These are phyloP conservation scores for Poeciliopsis occidentalis DNA, from an alignment of 2,113 vertebrate genomes.

Conservation along the genomic window DNA sequence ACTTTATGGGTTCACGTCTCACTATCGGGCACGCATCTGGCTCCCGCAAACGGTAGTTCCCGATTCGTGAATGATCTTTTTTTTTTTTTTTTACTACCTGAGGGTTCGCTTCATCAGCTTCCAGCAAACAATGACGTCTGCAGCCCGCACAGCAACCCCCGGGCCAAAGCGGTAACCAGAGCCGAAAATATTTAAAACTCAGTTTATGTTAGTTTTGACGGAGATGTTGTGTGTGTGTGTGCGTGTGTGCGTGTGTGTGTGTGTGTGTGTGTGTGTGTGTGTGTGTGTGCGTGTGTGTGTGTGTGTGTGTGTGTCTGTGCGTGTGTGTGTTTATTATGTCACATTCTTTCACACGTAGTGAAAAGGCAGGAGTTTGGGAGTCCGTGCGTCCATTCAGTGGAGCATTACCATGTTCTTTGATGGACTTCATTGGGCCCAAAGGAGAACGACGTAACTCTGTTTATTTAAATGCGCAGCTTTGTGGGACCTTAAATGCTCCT, in stretches of 20 bases:
- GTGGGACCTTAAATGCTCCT: constrained; percentile 77
- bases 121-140: constrained; percentile 40
- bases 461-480: constrained; percentile 80
- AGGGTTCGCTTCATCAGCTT: constrained; percentile 50
- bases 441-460: constrained; percentile 77
- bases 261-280: constrained; percentile 52
- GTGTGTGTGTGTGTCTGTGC: too few relatives aligned
- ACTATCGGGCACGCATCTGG: constrained; percentile 15
- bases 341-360: constrained; percentile 77
- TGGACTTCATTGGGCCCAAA: constrained; percentile 78
- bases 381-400: constrained; percentile 69
- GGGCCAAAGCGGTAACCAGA: constrained; percentile 61
- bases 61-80: constrained; percentile 33
- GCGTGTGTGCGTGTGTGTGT: constrained; percentile 56
- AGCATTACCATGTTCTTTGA: constrained; percentile 80
- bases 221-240: constrained; percentile 18
- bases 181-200: constrained; percentile 64
- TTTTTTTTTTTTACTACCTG: constrained; percentile 22
- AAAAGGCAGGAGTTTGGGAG: constrained; percentile 71
- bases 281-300: constrained; percentile 46
- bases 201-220: constrained; percentile 63
- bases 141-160: constrained; percentile 28
- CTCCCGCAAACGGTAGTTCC: constrained; percentile 33
- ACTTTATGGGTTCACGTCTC: neutral
- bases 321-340: constrained; percentile 76